phyloP scores from a whole-genome alignment of 2,113 vertebrate species.

The Podarcis raffonei region DNA sequence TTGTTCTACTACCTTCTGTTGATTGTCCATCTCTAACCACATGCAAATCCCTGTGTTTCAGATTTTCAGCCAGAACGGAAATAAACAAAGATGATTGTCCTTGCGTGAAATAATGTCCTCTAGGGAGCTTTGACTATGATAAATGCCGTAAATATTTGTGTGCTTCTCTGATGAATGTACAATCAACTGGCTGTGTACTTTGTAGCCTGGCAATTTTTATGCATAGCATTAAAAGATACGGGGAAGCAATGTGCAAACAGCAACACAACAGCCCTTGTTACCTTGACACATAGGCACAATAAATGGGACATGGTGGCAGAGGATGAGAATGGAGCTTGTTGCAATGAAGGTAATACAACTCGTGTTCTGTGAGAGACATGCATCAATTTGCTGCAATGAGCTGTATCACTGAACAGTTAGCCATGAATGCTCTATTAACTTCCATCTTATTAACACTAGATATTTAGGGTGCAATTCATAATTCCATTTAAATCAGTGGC shows the following conservation, averaged over 20 bases:
- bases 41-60: not conserved
- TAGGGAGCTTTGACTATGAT: slow-evolving; percentile 9
- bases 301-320: not conserved
- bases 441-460: not conserved
- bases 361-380: not conserved
- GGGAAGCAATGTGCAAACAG: not conserved
- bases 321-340: not conserved
- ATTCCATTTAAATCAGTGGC: not conserved
- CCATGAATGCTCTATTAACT: not conserved
- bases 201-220: not conserved
- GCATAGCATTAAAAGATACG: not conserved
- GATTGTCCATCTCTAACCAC: not conserved
- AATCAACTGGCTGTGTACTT: slow-evolving; percentile 16
- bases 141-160: slow-evolving; percentile 20
- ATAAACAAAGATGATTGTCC: not conserved
- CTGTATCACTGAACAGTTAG: not conserved
- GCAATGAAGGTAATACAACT: not conserved
- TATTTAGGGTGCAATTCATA: not conserved
- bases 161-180: slow-evolving; percentile 11
- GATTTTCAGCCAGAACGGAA: not conserved
- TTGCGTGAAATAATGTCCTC: slow-evolving; percentile 23
- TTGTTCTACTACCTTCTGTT: not conserved
- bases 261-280: not conserved
- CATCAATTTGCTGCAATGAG: not conserved
- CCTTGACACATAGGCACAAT: not conserved